Conservation (phyloP, 2,888 invertebrate species). For the Halocaridina rubra region DNA sequence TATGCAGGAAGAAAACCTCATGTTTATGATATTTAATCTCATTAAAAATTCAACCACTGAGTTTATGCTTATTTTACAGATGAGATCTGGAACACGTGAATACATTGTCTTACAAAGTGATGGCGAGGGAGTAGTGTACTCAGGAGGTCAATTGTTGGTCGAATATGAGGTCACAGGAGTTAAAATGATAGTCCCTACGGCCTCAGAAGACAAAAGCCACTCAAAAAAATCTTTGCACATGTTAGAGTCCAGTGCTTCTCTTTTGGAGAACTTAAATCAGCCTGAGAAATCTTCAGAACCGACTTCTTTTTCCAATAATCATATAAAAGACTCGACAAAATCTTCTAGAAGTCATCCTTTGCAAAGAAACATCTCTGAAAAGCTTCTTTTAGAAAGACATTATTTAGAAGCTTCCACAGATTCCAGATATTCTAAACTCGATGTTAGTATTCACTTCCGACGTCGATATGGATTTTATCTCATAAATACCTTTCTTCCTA, state of each 20-base stretch:
- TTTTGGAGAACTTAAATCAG: too few relatives aligned
- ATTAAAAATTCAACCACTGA: background rate
- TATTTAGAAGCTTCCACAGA: background rate
- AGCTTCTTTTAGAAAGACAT: background rate
- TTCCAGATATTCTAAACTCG: background rate
- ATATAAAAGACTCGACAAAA: too few relatives aligned
- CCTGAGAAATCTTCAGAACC: too few relatives aligned
- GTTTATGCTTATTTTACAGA: background rate
- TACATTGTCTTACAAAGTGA: background rate
- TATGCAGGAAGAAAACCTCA: too few relatives aligned
- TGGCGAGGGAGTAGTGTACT: background rate
- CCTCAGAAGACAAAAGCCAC: too few relatives aligned
- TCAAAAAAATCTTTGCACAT: too few relatives aligned
- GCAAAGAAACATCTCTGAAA: too few relatives aligned
- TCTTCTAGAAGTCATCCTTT: too few relatives aligned
- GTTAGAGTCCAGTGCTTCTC: too few relatives aligned
- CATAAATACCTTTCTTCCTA: conserved; percentile 19
- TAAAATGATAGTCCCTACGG: background rate
- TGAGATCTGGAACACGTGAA: background rate
- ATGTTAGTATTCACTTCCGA: background rate
- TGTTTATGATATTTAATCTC: too few relatives aligned
- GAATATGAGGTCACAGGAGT: conserved; percentile 10
- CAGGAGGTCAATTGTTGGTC: background rate
- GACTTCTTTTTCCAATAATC: too few relatives aligned
- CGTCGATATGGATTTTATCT: conserved; percentile 13